phyloP scores from a whole-genome alignment of 2,888 invertebrate genomes.

The Drosophila melanosoma region DNA sequence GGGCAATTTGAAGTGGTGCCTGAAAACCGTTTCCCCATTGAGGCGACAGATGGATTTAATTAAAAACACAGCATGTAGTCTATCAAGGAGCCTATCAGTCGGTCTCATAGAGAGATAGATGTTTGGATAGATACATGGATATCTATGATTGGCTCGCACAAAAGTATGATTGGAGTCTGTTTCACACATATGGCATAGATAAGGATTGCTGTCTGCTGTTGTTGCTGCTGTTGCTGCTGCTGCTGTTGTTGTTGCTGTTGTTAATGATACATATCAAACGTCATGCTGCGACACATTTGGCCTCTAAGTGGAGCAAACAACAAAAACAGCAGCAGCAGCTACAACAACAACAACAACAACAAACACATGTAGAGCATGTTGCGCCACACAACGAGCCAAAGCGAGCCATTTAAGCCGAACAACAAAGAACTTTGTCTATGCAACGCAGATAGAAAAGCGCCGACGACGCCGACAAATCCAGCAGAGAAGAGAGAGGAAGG shows the following conservation, averaged over 20 bases:
- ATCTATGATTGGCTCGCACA: constrained; percentile 1
- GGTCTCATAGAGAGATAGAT: not conserved
- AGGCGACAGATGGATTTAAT: constrained; percentile 21
- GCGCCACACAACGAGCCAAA: constrained; percentile 26
- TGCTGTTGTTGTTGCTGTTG: constrained; percentile 20
- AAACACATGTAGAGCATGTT: constrained; percentile 50
- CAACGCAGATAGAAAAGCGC: constrained; percentile 11
- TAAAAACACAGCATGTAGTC: constrained; percentile 16
- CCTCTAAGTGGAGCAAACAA: constrained; percentile 35
- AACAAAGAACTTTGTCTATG: constrained; percentile 46
- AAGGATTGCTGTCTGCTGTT: constrained; percentile 12
- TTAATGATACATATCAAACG: constrained; percentile 66
- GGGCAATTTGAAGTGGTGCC: not conserved
- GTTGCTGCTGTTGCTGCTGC: constrained; percentile 2
- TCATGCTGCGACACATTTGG: constrained; percentile 61
- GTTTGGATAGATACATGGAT: not conserved
- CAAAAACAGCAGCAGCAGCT: constrained; percentile 3
- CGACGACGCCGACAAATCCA: not conserved
- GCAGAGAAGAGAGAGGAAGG: not conserved
- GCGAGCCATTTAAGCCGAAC: constrained; percentile 38
- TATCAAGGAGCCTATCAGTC: constrained; percentile 5
- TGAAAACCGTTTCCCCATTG: not conserved
- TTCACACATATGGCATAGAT: constrained; percentile 26
- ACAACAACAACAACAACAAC: constrained; percentile 19
- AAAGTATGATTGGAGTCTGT: constrained; percentile 13